Evolutionary conservation across 2,797 vertebrate species (phyloP), one percentile per base, ranked within the genome.

Genomic region (Rhabdophis nuchalis): DNA sequence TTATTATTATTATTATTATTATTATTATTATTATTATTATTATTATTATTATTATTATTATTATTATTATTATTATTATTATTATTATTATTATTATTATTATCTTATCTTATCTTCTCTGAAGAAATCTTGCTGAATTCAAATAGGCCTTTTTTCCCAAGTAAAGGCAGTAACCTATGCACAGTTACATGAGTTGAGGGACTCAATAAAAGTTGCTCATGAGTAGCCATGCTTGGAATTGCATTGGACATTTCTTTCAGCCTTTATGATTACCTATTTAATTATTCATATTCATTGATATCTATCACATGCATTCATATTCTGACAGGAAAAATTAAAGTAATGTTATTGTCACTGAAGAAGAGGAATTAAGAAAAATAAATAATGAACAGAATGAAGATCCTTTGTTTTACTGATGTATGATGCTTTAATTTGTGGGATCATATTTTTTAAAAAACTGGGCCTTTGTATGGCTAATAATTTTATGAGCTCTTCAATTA

Each of bases 261-360:
- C n/a, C 52, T 89, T 87, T 6, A 2, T 8, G 10, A 23, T 64
- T 77, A 1, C 0, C 1, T n/a, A 41, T 58, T 92, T 91, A 87
- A 86, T 92, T 95, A 94, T 89, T 95, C 86, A 89, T 50, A 32
- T 13, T 25, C 89, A 57, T 94, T 12, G 93, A 60, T 41, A 41
- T 52, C 92, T 25, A 0, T 0, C 27, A 5, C 29, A 50, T 87
- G 60, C 52, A 86, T 36, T 2, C 6, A 46, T 0, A 46, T 52
- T 57, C 25, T 88, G 85, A 16, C 41, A 18, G 88, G 29, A 11
- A 89, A 90, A 72, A 41, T 87, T 92, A 56, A 20, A 27, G 50
- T 11, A 27, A 85, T 3, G 13, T 89, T 14, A 5, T 57, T 89
- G 52, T 50, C 58, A 18, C 0, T 58, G 56, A 1, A 91, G n/a